A percentile compares a stretch with the other conserved stretches of the same genome.
These are phyloP conservation scores for Epiperipatus broadwayi DNA, from an alignment of 2,888 invertebrate species.

Conservation along the genomic window DNA sequence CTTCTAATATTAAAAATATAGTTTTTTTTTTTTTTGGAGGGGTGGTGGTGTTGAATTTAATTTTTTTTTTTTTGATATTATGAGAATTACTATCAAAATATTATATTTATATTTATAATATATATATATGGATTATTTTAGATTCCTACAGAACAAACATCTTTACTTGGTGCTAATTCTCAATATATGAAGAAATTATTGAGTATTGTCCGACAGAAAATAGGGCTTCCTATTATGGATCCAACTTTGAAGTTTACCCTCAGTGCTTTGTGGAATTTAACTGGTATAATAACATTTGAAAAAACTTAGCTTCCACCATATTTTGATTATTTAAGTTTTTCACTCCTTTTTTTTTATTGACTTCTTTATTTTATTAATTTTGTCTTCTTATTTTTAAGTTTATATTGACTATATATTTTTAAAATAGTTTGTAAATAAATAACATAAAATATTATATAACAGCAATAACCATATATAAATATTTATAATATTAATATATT, in stretches of 20 bases:
- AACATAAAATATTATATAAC: too few relatives aligned
- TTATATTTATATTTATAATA: too few relatives aligned
- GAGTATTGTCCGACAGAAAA: constrained; percentile 40
- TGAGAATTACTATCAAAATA: too few relatives aligned
- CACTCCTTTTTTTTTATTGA: not conserved
- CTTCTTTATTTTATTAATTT: not conserved
- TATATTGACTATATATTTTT: too few relatives aligned
- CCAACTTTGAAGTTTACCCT: constrained; percentile 55
- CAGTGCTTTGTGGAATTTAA: constrained; percentile 56
- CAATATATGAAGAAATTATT: constrained; percentile 48
- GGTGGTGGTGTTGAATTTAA: not conserved
- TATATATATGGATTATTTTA: too few relatives aligned
- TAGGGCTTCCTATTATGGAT: constrained; percentile 34
- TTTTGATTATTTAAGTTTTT: too few relatives aligned
- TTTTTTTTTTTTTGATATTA: constrained; percentile 18
- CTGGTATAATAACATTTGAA: too few relatives aligned
- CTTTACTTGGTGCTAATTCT: constrained; percentile 42
- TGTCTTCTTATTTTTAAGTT: constrained; percentile 5
- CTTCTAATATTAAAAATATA: constrained; percentile 4
- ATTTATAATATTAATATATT: too few relatives aligned
- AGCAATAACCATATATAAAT: too few relatives aligned
- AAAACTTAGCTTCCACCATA: too few relatives aligned
- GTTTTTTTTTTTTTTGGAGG: constrained; percentile 10
- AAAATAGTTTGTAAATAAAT: too few relatives aligned
- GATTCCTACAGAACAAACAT: constrained; percentile 46